phyloP scores from a whole-genome alignment of 2,888 invertebrate species.

The Erannis defoliaria region DNA sequence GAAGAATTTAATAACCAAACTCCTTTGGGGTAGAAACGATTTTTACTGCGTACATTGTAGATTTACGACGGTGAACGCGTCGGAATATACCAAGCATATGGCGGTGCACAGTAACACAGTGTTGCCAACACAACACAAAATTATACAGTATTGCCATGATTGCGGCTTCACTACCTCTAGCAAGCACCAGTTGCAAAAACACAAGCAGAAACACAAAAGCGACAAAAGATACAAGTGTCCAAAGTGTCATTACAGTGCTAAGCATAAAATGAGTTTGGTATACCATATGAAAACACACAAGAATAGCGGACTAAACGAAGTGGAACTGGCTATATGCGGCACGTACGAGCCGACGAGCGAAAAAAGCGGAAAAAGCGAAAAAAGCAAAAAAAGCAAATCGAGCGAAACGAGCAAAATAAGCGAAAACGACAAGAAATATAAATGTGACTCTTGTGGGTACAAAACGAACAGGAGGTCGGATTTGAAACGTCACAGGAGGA shows the following conservation, averaged over 20 bases:
- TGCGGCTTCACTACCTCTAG: slow-evolving; percentile 69
- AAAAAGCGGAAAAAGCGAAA: background rate
- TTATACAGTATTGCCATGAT: slow-evolving; percentile 60
- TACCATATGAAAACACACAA: slow-evolving; percentile 69
- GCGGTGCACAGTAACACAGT: background rate
- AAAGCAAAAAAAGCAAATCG: slow-evolving; percentile 28
- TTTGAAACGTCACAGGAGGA: slow-evolving; percentile 54
- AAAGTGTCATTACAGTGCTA: slow-evolving; percentile 66
- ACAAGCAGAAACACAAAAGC: slow-evolving; percentile 64
- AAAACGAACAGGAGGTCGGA: slow-evolving; percentile 55
- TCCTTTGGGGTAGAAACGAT: slow-evolving; percentile 53
- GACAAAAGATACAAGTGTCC: slow-evolving; percentile 66
- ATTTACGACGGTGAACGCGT: slow-evolving; percentile 40
- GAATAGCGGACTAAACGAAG: background rate
- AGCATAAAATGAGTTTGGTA: slow-evolving; percentile 68
- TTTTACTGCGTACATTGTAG: slow-evolving; percentile 66
- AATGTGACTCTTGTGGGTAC: slow-evolving; percentile 58
- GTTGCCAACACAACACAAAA: slow-evolving; percentile 18
- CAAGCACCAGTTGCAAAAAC: slow-evolving; percentile 56
- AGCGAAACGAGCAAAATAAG: slow-evolving; percentile 39
- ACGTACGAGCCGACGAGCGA: slow-evolving; percentile 12
- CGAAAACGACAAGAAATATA: slow-evolving; percentile 23
- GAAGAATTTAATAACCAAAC: slow-evolving; percentile 23
- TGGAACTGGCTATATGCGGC: slow-evolving; percentile 26
- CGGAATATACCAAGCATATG: slow-evolving; percentile 46